These are phyloP conservation scores for rat (Rattus norvegicus) DNA, from an alignment of 2,113 vertebrate species.

Conservation along the genomic window DNA sequence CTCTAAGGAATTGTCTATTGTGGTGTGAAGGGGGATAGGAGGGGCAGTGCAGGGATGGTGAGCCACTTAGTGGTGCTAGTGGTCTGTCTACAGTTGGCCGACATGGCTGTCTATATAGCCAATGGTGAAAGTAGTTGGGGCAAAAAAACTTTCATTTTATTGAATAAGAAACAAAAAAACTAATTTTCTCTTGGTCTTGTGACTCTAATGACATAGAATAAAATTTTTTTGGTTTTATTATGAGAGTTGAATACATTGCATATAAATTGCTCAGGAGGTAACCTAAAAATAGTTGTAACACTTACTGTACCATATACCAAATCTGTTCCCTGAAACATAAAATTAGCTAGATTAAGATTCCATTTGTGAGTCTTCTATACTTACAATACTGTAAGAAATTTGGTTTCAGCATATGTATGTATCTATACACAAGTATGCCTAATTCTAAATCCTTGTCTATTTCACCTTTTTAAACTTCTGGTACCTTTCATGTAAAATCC, in stretches of 20 bases:
- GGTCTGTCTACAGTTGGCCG: too few relatives aligned
- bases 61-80: neutral
- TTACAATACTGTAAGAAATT: neutral
- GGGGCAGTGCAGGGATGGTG: neutral
- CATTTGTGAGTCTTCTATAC: neutral
- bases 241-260: neutral
- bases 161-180: constrained; percentile 12
- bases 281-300: constrained; percentile 44
- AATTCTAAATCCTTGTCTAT: constrained; percentile 5
- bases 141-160: constrained; percentile 12
- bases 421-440: neutral
- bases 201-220: neutral
- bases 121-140: neutral
- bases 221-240: constrained; percentile 40
- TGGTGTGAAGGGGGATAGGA: neutral
- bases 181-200: neutral
- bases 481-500: neutral
- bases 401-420: neutral
- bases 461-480: constrained; percentile 1
- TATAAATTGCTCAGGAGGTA: neutral
- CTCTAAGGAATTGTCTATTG: neutral
- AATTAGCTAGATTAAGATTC: constrained; percentile 28
- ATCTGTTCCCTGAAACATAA: constrained; percentile 37
- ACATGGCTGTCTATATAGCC: neutral
- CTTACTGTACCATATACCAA: neutral